These are phyloP conservation scores for Atta texana DNA, from an alignment of 1,140 invertebrate species.

Conservation along the genomic window DNA sequence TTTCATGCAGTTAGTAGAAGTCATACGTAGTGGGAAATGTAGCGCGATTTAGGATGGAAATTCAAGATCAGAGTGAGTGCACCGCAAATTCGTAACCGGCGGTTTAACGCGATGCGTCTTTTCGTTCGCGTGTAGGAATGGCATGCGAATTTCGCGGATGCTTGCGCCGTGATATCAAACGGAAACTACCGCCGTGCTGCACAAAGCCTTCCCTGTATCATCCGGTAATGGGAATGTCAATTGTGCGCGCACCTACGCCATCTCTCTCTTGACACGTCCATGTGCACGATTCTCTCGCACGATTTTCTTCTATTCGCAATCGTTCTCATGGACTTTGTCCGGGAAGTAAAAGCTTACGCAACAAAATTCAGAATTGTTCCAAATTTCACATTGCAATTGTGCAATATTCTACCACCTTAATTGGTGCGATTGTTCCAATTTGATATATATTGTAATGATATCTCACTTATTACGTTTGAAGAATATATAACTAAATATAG, in stretches of 20 bases:
- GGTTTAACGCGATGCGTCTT: constrained; percentile 35
- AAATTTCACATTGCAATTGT: constrained; percentile 18
- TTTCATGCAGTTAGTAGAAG: background rate
- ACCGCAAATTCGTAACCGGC: constrained; percentile 6
- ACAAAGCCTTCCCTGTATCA: constrained; percentile 51
- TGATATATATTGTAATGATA: background rate
- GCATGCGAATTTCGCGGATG: constrained; percentile 24
- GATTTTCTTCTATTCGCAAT: constrained; percentile 32
- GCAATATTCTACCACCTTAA: background rate
- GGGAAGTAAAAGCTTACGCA: background rate
- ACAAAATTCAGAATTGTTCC: constrained; percentile 10
- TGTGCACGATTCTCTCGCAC: background rate
- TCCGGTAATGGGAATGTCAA: constrained; percentile 61
- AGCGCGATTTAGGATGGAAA: constrained; percentile 3
- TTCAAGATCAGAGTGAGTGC: background rate
- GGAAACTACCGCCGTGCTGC: constrained; percentile 24
- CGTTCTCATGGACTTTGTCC: constrained; percentile 8
- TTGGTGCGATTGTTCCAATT: constrained; percentile 1
- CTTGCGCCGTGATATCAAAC: constrained; percentile 27
- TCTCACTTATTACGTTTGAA: background rate
- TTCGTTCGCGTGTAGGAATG: constrained; percentile 25
- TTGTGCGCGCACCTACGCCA: constrained; percentile 32
- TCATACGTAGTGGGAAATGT: background rate
- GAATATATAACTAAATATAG: background rate
- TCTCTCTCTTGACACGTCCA: constrained; percentile 19